Conservation (phyloP, 1,140 invertebrate genomes). For the Apis florea region DNA sequence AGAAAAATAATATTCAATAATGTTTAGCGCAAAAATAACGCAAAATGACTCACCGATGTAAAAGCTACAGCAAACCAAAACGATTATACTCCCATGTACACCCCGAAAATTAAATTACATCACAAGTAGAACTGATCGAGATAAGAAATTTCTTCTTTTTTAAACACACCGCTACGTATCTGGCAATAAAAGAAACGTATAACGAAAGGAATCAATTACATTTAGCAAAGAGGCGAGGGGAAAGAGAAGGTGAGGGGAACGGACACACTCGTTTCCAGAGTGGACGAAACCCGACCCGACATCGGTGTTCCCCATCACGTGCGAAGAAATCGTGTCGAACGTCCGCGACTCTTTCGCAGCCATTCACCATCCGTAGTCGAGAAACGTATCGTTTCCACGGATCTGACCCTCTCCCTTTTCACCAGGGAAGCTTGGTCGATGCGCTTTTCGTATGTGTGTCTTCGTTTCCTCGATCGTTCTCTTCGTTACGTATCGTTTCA, state of each 20-base stretch:
- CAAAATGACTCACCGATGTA: no score
- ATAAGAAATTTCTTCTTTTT: neutral
- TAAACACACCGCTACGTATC: neutral
- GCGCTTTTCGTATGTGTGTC: constrained; percentile 12
- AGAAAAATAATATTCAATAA: no score
- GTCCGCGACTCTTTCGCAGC: neutral
- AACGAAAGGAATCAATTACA: neutral
- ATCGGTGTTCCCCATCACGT: neutral
- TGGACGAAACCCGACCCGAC: neutral
- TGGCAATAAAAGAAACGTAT: neutral
- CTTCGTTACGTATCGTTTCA: constrained; percentile 54
- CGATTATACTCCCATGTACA: no score
- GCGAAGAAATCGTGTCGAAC: constrained; percentile 11
- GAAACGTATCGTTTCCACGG: constrained; percentile 1
- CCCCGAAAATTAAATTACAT: no score
- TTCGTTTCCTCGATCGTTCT: constrained; percentile 37
- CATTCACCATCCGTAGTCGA: neutral
- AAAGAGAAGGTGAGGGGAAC: neutral
- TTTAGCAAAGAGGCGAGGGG: neutral
- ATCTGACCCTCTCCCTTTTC: neutral
- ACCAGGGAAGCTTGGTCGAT: neutral
- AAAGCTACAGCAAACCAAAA: no score
- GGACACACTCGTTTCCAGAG: neutral
- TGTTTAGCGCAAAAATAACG: no score
- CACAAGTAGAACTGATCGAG: no score